These are phyloP conservation scores for Cassiopea xamachana DNA, from an alignment of 30 jellyfish, hydroid and myxozoan genomes.

Conservation along the genomic window DNA sequence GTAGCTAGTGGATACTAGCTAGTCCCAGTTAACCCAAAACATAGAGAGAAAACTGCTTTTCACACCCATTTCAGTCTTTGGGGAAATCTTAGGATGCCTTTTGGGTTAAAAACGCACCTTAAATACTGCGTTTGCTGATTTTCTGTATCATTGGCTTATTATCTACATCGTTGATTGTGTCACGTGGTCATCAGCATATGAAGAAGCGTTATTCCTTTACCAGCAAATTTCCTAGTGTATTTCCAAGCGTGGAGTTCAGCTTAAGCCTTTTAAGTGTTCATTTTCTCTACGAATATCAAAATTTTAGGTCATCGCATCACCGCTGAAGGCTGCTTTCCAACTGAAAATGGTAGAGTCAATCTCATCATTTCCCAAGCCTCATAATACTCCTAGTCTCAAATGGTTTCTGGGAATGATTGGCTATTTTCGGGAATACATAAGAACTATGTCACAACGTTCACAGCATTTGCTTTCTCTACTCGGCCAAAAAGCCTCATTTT, in stretches of 20 bases:
- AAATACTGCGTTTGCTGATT: slow-evolving; percentile 3
- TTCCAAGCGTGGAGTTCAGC: slow-evolving; percentile 29
- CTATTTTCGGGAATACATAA: slow-evolving; percentile 23
- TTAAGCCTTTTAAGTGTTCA: slow-evolving; percentile 40
- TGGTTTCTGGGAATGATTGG: slow-evolving; percentile 45
- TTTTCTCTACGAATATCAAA: slow-evolving; percentile 16
- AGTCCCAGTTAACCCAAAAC: slow-evolving; percentile 13
- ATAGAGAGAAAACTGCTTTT: slow-evolving; percentile 45
- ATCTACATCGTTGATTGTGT: slow-evolving; percentile 51
- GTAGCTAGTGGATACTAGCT: slow-evolving; percentile 37
- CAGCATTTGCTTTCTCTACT: not conserved
- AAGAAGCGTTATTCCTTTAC: slow-evolving; percentile 24
- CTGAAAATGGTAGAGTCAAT: slow-evolving; percentile 28
- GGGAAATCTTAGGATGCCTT: slow-evolving; percentile 43
- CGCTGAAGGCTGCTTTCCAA: slow-evolving; percentile 42
- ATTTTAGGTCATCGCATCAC: slow-evolving; percentile 49
- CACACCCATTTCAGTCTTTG: slow-evolving; percentile 11
- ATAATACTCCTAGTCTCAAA: not conserved
- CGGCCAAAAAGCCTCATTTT: slow-evolving; percentile 9
- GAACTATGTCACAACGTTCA: slow-evolving; percentile 1
- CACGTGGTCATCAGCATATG: slow-evolving; percentile 31
- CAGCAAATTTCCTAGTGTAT: slow-evolving; percentile 10
- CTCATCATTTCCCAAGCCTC: not conserved
- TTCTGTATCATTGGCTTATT: slow-evolving; percentile 17
- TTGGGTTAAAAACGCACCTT: slow-evolving; percentile 26